Evolutionary conservation across 2,797 vertebrate species (phyloP), one percentile per base, ranked within the genome.

Genomic region (Microctenopoma steveboyesi): DNA sequence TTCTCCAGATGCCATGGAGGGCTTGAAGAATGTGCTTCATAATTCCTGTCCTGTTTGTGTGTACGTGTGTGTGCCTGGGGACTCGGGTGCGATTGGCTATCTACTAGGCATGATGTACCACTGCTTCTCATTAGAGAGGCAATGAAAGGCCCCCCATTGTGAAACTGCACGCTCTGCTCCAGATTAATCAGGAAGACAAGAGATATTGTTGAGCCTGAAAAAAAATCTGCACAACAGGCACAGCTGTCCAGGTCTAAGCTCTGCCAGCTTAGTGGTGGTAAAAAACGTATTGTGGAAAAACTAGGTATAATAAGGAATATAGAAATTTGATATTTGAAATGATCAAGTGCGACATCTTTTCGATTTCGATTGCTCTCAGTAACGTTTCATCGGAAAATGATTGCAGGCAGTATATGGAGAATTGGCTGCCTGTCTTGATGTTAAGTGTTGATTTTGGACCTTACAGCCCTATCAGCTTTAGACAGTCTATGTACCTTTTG

Each of bases 401-500:
- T 70, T 80, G 76, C 58, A 73, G 83, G 69, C 77, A 52, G 80
- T 81, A 64, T 64, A 78, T 81, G 50, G 61, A 74, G 63, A 82
- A 67, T 76, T 72, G 72, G 46, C 74, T 61, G 76, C 62, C 76
- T 70, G 84, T 78, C 84, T 80, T 84, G 50, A 76, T 85, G 78
- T 68, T 69, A 86, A 72, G 78, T 93, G 92, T 93, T 94, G 91
- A 93, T 89, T 91, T 92, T 93, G 89, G 91, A 85, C 86, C 76
- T 76, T 66, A 66, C 73, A 76, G 76, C 81, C 85, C 85, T 93
- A 93, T 93, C 93, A 88, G 92, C 91, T 92, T 93, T 93, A 93
- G 90, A 92, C 93, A 94, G 93, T 91, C 88, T 93, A 91, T 94
- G 93, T 94, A 95, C 92, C 92, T 91, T 93, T 91, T 89, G 81